Base-by-base conservation (phyloP, 2,797 vertebrate genomes). In the Schizothorax lantsangensis region DNA sequence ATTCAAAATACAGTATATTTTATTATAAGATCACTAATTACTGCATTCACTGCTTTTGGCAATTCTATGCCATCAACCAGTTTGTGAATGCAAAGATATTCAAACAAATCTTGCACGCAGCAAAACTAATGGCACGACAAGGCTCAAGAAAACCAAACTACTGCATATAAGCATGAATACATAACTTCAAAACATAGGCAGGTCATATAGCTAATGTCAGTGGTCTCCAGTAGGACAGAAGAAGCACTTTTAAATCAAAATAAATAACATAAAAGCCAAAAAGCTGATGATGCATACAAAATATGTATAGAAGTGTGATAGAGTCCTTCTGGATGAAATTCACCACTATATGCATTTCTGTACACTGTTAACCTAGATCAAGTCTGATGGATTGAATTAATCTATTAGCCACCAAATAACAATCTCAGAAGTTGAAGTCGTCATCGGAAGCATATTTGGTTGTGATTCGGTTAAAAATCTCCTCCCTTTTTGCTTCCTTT, bases 31-130 rank as follows among this genome's bases (percentile, higher is more conserved):
- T 6, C 15, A 6, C 38, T 19, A 79, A 43, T 40, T 26, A 43
- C 64, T 52, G 15, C 12, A 68, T 36, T 30, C 7, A 9, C 40
- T 36, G 15, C 30, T 49, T n/a, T 40, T 33, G 6, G 14, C 11
- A n/a, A 36, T 79, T 30, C 17, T 33, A 5, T 21, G 54, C 10
- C 54, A 59, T 81, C 80, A 38, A 52, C 21, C 43, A 69, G 17
- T 17, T 72, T 57, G 33, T 36, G n/a, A 57, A 83, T 83, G 81
- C 81, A 83, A 83, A 83, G 6, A 45, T 83, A 83, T 83, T 83
- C 81, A 83, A 73, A 83, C 69, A 59, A 23, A 10, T 62, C 69
- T 64, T 47, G 69, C 38, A 54, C 14, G 38, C 10, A 43, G 81
- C 17, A 59, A 73, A 72, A 19, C 68, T 43, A 71, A 73, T 73